Conservation (phyloP, 2,888 invertebrate species). For the Drosophila longiperda region DNA sequence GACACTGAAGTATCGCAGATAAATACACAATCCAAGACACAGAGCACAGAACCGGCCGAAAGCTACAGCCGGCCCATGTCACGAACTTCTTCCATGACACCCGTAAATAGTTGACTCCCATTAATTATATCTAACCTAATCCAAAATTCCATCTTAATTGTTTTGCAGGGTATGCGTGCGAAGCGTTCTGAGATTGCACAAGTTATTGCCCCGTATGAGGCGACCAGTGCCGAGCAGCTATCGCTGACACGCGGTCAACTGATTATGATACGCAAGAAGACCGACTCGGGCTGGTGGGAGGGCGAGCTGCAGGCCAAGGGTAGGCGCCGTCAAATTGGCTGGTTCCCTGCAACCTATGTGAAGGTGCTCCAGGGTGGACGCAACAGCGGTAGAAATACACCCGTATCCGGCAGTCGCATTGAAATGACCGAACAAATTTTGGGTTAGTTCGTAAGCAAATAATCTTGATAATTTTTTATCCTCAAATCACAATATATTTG, state of each 20-base stretch:
- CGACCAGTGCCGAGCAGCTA: slow-evolving; percentile 96
- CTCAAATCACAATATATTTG: background rate
- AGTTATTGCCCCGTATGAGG: slow-evolving; percentile 96
- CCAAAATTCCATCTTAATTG: background rate
- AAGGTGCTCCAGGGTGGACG: slow-evolving; percentile 91
- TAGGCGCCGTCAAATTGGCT: slow-evolving; percentile 96
- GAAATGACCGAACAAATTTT: slow-evolving; percentile 86
- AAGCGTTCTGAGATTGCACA: slow-evolving; percentile 96
- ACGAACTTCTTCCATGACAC: slow-evolving; percentile 85
- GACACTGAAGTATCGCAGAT: slow-evolving; percentile 85
- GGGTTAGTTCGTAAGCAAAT: slow-evolving; percentile 65
- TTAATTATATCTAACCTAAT: slow-evolving; percentile 24
- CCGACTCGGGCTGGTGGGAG: slow-evolving; percentile 99
- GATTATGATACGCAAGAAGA: slow-evolving; percentile 98
- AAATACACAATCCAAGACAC: slow-evolving; percentile 84
- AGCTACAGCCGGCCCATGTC: slow-evolving; percentile 85
- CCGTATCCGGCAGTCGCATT: slow-evolving; percentile 89
- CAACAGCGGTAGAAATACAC: slow-evolving; percentile 90
- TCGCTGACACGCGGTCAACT: slow-evolving; percentile 95
- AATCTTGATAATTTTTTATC: background rate
- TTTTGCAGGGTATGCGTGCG: slow-evolving; percentile 87
- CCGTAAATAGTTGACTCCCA: slow-evolving; percentile 82
- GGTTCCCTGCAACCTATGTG: slow-evolving; percentile 99
- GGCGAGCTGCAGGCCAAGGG: slow-evolving; percentile 98
- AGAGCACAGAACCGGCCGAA: slow-evolving; percentile 82